These are phyloP conservation scores for Paramormyrops hopkinsi DNA, from an alignment of 2,797 vertebrate genomes.

Conservation along the genomic window DNA sequence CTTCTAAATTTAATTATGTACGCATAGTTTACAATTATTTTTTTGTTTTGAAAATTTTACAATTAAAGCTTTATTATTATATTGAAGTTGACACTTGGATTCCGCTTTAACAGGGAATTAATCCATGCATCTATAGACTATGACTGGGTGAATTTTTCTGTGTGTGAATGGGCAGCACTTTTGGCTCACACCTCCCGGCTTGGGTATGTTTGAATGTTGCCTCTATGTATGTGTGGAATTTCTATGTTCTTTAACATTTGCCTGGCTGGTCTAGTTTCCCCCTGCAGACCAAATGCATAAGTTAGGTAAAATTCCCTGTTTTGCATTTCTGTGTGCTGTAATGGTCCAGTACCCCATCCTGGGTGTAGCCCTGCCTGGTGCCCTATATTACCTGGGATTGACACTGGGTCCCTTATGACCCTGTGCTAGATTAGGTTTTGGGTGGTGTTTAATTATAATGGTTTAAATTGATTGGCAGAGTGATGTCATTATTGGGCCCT, in stretches of 20 bases:
- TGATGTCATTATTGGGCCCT: not conserved
- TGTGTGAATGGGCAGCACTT: not conserved
- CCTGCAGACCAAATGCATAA: not conserved
- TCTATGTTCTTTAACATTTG: not conserved
- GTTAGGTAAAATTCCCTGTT: not conserved
- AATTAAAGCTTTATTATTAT: not conserved
- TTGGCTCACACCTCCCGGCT: not conserved
- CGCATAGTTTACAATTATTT: not conserved
- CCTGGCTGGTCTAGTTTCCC: not conserved
- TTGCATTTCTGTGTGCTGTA: not conserved
- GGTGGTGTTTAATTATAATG: not conserved
- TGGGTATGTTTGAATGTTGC: not conserved
- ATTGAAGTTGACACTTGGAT: not conserved
- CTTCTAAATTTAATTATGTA: not conserved
- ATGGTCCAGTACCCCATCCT: not conserved
- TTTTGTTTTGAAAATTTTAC: not conserved
- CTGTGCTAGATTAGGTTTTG: not conserved
- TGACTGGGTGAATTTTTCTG: not conserved
- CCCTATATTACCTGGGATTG: not conserved
- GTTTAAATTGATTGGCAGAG: not conserved
- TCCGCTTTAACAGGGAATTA: not conserved
- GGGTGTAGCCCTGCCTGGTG: not conserved
- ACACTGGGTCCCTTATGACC: not conserved
- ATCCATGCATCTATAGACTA: not conserved
- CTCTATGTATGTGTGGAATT: not conserved